Base-by-base conservation (phyloP, 2,113 vertebrate genomes). In the Pleuronectes platessa region DNA sequence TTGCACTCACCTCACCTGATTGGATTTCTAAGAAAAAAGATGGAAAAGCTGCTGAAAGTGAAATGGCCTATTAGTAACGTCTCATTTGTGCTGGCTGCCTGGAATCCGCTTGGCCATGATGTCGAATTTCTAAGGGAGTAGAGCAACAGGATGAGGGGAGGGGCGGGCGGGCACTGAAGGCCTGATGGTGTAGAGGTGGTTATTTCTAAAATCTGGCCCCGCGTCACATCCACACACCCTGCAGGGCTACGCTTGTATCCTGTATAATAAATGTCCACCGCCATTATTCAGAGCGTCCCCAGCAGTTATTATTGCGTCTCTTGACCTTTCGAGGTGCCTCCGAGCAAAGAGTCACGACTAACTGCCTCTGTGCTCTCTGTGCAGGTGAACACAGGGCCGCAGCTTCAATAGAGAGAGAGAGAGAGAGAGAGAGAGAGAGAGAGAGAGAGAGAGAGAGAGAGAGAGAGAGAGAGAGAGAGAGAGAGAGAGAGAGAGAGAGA, bases 281-380 rank as follows among this genome's bases (percentile, higher is more conserved):
- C 75, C 74, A 83, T 92, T 86, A 89, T 78, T 86, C 84, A 74
- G 40, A 80, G 61, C 71, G 71, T 80, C 68, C 80, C 74, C 71
- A 7, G 61, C 73, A 85, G 76, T 73, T 90, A 63, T 79, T 82
- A 78, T 80, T 82, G 72, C 59, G 1, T 56, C 76, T 65, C 45
- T 1, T 87, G 85, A 89, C 89, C 90, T 92, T 88, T 87, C 0
- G 37, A 61, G 72, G 66, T 77, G 85, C 79, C 83, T 83, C 74
- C 24, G 18, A 82, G 85, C 76, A 61, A 54, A 84, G 85, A 79
- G 80, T 82, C 79, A 45, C 61, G 62, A 63, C 78, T 54, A 76
- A 83, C 81, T 84, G 21, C 65, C 62, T 68, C 9, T 3, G 47
- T 18, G 47, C 54, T 54, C n/a, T 21, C 51, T 47, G 69, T 59